Evolutionary conservation across 2,113 vertebrate genomes (phyloP).

Genomic region (Gnathonemus echidnorhynchus): DNA sequence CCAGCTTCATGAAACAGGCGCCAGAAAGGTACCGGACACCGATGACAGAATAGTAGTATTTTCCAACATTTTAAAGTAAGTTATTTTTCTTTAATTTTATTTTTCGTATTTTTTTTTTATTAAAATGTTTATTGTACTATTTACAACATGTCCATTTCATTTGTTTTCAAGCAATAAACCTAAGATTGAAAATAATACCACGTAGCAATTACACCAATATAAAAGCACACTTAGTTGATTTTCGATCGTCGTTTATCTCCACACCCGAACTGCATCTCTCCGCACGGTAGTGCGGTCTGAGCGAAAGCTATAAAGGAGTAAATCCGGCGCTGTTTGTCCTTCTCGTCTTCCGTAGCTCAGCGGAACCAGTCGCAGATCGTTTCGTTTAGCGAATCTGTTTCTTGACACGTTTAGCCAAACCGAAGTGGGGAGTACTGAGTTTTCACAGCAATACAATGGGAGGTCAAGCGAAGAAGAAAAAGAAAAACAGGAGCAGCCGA

Average conservation of each 20-base stretch:
- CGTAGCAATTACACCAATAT: neutral
- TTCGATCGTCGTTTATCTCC: neutral
- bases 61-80: neutral
- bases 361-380: conserved; percentile 33
- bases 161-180: neutral
- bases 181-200: neutral
- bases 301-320: neutral
- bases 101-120: neutral
- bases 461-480: conserved; percentile 64
- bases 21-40: neutral
- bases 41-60: neutral
- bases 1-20: neutral
- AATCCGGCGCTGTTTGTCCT: conserved; percentile 22
- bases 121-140: neutral
- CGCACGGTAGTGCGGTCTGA: neutral
- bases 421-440: neutral
- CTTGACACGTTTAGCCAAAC: neutral
- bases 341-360: conserved; percentile 24
- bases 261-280: neutral
- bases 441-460: conserved; percentile 49
- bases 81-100: neutral
- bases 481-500: conserved; percentile 59
- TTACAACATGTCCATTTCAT: neutral
- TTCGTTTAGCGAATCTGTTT: neutral
- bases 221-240: neutral